Conservation (phyloP, 2,888 invertebrate species). For the Anthrax anthrax region DNA sequence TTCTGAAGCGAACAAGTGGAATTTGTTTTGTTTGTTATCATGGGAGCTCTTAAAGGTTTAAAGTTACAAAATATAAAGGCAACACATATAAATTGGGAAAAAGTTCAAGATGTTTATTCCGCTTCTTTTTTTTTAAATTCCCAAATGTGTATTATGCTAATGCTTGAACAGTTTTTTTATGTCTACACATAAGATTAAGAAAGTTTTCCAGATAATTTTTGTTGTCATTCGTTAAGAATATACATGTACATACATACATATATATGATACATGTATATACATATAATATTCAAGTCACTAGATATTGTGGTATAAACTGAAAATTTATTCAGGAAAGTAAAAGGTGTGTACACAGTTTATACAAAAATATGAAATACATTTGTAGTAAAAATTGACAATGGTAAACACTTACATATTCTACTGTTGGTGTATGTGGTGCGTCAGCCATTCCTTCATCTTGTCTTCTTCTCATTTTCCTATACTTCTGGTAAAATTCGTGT, state of each 20-base stretch:
- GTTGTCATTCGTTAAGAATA: too few relatives aligned
- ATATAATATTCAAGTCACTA: too few relatives aligned
- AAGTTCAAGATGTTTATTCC: not conserved
- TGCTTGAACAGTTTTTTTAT: too few relatives aligned
- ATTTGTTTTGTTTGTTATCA: not conserved
- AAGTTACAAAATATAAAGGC: not conserved
- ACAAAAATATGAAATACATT: too few relatives aligned
- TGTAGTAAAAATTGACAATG: too few relatives aligned
- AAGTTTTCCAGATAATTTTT: not conserved
- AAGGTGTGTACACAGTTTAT: too few relatives aligned
- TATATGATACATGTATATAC: too few relatives aligned
- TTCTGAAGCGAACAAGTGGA: not conserved
- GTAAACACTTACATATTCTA: slow-evolving; percentile 31
- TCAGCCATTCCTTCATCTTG: slow-evolving; percentile 35
- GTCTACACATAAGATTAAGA: not conserved
- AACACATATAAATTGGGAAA: not conserved
- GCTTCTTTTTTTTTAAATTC: not conserved
- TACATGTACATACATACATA: too few relatives aligned
- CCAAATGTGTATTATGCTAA: too few relatives aligned
- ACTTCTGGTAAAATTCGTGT: slow-evolving; percentile 23
- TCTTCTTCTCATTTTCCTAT: slow-evolving; percentile 35
- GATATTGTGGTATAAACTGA: too few relatives aligned
- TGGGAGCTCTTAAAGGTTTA: not conserved
- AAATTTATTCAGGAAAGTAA: too few relatives aligned
- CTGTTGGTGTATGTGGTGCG: slow-evolving; percentile 32